phyloP scores from a whole-genome alignment of 2,888 invertebrate genomes.

The Itoplectis maculator region DNA sequence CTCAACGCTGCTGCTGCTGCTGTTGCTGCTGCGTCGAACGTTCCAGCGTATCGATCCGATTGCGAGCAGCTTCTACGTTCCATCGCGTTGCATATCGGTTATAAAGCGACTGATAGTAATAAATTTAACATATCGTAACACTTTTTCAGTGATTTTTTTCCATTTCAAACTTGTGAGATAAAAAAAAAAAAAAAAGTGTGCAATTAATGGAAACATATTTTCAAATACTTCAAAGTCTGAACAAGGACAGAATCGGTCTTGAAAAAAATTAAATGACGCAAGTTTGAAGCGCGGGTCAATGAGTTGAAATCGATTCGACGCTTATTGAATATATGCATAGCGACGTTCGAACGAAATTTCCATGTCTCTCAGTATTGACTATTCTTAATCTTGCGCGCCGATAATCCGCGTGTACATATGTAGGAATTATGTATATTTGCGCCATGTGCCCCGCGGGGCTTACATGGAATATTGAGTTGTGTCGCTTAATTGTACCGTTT shows the following conservation, averaged over 20 bases:
- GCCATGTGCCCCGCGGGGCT: not conserved
- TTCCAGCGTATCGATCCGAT: constrained; percentile 32
- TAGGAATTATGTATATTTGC: constrained; percentile 1
- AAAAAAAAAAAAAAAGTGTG: no score
- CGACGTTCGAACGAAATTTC: not conserved
- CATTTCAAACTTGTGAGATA: no score
- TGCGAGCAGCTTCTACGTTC: not conserved
- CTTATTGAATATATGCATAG: not conserved
- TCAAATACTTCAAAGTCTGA: not conserved
- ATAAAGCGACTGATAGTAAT: not conserved
- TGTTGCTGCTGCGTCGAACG: not conserved
- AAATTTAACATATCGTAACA: not conserved
- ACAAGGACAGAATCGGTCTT: not conserved
- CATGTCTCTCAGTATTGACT: not conserved
- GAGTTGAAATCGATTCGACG: not conserved
- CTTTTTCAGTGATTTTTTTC: no score
- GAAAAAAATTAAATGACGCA: not conserved
- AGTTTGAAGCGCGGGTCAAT: not conserved
- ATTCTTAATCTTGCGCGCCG: constrained; percentile 3
- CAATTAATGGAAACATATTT: no score
- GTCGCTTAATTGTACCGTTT: constrained; percentile 10
- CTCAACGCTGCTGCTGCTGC: not conserved
- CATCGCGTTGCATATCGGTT: not conserved
- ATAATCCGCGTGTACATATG: constrained; percentile 9
- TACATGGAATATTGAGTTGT: constrained; percentile 33